Conservation (phyloP, 2,113 vertebrate genomes). For the Chaetorhynchus papuensis region DNA sequence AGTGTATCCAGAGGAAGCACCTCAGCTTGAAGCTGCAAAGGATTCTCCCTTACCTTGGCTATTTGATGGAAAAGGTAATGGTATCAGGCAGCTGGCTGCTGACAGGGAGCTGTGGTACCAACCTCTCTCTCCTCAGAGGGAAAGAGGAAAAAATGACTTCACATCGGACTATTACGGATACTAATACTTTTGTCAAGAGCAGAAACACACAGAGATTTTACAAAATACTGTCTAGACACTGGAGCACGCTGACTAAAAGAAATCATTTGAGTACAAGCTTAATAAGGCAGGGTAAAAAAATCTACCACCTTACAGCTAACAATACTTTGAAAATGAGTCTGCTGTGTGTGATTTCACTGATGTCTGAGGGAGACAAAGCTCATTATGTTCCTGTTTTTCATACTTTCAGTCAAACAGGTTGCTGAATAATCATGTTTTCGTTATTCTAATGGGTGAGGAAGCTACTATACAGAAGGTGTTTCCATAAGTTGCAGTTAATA, state of each 20-base stretch:
- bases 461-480: conserved; percentile 40
- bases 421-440: conserved; percentile 43
- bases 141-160: background rate
- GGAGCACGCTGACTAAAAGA: conserved; percentile 4
- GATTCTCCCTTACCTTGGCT: background rate
- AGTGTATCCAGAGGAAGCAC: background rate
- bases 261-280: background rate
- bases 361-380: conserved; percentile 36
- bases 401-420: conserved; percentile 17
- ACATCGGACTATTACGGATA: background rate
- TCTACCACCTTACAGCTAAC: conserved; percentile 15
- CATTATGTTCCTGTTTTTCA: conserved; percentile 19
- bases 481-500: conserved; percentile 21
- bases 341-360: conserved; percentile 10
- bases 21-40: background rate
- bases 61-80: background rate
- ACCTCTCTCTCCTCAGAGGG: background rate
- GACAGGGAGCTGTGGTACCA: background rate
- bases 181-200: conserved; percentile 15
- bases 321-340: conserved; percentile 39
- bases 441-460: conserved; percentile 25
- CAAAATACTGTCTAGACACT: conserved; percentile 22
- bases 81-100: background rate
- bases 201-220: conserved; percentile 28
- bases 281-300: conserved; percentile 46